Base-by-base conservation (phyloP, 1,140 invertebrate genomes). In the Drosophila aff. region DNA sequence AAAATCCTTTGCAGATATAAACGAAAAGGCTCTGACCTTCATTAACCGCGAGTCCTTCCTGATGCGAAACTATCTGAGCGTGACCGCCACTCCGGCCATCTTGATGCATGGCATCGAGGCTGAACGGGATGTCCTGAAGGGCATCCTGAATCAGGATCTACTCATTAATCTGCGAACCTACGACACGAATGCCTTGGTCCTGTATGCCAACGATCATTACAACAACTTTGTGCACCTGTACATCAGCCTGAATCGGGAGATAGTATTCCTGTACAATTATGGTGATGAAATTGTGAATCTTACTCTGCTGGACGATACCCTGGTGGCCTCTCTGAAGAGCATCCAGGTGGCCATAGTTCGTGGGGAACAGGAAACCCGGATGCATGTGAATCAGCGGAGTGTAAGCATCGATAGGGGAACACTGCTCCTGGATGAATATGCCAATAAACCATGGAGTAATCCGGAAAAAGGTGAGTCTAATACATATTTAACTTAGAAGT, bases 151-250 rank as follows among this genome's bases (percentile, higher is more conserved):
- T 7, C 95, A 97, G 85, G 96, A 97, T 76, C 95, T 99, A 52
- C 93, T 98, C 9, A 94, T 99, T 58, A 98, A 98, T 93, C 93
- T 99, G 49, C 93, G 98, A 72, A 99, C 98, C 0, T 98, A 97
- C 86, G 97, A 97, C 79, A 94, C 95, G 36, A 95, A 96, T 76
- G 96, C 97, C 0, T 91, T 98, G 60, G 95, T 99, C 23, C 93
- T 99, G 1, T 98, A 98, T 84, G 97, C 97, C 7, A 98, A 98
- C 91, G 98, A 99, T 93, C 96, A 98, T 93, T 94, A 98, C 43
- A 98, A 98, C 81, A 99, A 99, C 93, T 99, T 99, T 92, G 96
- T 98, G 44, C 97, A 98, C 92, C 92, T 99, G 10, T 97, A 97
- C 92, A 96, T 98, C 36, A 95, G 96, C 62, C 95, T 96, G 67